Evolutionary conservation across 2,797 vertebrate genomes (phyloP).

Genomic region (Coregonus sp.): DNA sequence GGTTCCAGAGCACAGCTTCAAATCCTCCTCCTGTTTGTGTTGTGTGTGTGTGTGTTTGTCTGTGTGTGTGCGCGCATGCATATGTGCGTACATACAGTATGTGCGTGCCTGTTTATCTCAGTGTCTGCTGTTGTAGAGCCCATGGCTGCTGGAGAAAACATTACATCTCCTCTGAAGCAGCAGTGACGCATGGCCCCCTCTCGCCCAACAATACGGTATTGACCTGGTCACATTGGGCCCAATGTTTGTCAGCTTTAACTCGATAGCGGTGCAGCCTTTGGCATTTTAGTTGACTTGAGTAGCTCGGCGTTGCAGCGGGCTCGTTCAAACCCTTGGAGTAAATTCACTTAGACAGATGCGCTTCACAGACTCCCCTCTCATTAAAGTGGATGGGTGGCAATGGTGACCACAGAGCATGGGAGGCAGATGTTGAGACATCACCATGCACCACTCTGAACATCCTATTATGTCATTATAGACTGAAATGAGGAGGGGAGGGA

Average conservation of each 20-base stretch:
- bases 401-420: conserved; percentile 13
- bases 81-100: no score
- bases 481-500: not conserved
- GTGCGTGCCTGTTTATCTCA: conserved; percentile 43
- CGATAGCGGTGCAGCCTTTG: conserved; percentile 18
- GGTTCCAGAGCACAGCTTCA: conserved; percentile 76
- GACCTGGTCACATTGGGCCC: conserved; percentile 28
- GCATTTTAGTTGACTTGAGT: conserved; percentile 27
- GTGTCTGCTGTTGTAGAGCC: conserved; percentile 46
- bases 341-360: conserved; percentile 49
- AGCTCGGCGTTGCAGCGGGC: conserved; percentile 7
- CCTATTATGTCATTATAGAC: not conserved
- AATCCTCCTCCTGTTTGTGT: conserved; percentile 65
- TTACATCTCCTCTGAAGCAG: conserved; percentile 18
- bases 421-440: conserved; percentile 28
- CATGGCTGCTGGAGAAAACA: conserved; percentile 40
- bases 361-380: conserved; percentile 36
- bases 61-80: no score
- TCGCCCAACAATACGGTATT: conserved; percentile 26
- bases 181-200: conserved; percentile 16
- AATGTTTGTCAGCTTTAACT: conserved; percentile 29
- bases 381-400: conserved; percentile 34
- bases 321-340: conserved; percentile 30
- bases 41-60: no score
- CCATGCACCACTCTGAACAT: conserved; percentile 1